Evolutionary conservation across 2,113 vertebrate species (phyloP).

Genomic region (Thermophis baileyi): DNA sequence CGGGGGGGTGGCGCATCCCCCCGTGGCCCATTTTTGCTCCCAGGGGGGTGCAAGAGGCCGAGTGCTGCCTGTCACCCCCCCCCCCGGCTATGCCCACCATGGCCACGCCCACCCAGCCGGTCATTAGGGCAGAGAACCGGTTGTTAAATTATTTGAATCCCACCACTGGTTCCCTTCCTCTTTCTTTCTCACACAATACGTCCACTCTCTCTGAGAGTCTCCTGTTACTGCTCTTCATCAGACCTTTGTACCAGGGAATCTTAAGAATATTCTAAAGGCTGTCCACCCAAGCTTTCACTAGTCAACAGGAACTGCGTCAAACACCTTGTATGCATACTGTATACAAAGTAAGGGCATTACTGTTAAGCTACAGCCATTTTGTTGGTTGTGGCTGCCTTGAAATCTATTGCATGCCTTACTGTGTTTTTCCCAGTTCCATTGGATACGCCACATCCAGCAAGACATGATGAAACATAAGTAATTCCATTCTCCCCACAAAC

Average conservation of each 20-base stretch:
- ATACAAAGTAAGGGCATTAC: background rate
- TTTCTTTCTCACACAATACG: background rate
- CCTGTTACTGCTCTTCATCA: background rate
- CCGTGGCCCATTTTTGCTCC: too few relatives aligned
- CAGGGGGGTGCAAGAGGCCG: too few relatives aligned
- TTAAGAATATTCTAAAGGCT: background rate
- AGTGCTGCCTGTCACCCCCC: too few relatives aligned
- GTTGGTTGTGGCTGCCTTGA: background rate
- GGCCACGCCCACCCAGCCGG: too few relatives aligned
- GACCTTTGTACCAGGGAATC: background rate
- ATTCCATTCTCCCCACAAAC: constrained; percentile 84
- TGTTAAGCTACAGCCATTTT: background rate
- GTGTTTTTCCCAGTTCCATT: constrained; percentile 74
- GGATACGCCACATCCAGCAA: constrained; percentile 81
- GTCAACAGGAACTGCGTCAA: background rate
- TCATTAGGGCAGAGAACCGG: too few relatives aligned
- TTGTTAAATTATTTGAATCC: too few relatives aligned
- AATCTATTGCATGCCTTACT: constrained; percentile 59
- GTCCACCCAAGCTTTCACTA: background rate
- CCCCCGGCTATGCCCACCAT: too few relatives aligned
- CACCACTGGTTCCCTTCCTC: too few relatives aligned
- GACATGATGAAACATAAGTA: constrained; percentile 86
- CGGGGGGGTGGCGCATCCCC: too few relatives aligned
- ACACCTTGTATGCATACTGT: background rate
- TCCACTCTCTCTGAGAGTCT: background rate